A percentile compares a stretch with the other conserved stretches of the same genome.
Conservation (phyloP, 2,888 invertebrate genomes). For the Schizotus pectinicornis region DNA sequence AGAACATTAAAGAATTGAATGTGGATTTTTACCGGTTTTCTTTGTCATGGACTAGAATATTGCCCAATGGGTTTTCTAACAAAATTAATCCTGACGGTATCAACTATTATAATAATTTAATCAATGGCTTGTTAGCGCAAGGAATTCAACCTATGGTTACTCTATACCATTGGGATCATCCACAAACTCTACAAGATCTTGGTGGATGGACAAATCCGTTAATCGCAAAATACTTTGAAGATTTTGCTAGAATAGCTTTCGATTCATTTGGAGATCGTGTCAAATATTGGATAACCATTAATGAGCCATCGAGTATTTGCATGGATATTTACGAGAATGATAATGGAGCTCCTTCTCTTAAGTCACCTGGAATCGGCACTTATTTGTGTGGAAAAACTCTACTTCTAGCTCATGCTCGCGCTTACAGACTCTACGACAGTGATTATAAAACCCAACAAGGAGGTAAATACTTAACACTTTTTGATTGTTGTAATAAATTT, state of each 20-base stretch:
- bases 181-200: conserved; percentile 58
- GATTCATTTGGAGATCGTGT: conserved; percentile 51
- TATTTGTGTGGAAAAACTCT: conserved; percentile 70
- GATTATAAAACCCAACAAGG: conserved; percentile 55
- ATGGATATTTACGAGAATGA: conserved; percentile 50
- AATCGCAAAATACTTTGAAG: conserved; percentile 66
- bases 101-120: conserved; percentile 67
- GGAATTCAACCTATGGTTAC: conserved; percentile 66
- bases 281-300: conserved; percentile 64
- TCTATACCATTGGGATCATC: conserved; percentile 72
- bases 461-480: conserved; percentile 29
- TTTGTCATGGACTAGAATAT: conserved; percentile 70
- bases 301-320: conserved; percentile 59
- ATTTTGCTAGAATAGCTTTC: conserved; percentile 64
- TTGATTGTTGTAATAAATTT: neutral
- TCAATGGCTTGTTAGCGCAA: conserved; percentile 61
- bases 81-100: conserved; percentile 67
- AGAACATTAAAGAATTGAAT: conserved; percentile 63
- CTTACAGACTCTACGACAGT: conserved; percentile 65
- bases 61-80: conserved; percentile 64
- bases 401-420: conserved; percentile 69
- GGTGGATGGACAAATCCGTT: conserved; percentile 71
- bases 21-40: conserved; percentile 66
- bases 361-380: conserved; percentile 63
- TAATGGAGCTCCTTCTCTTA: conserved; percentile 59